Evolutionary conservation across 2,888 invertebrate genomes (phyloP).

Genomic region (Tiliacea aurago): DNA sequence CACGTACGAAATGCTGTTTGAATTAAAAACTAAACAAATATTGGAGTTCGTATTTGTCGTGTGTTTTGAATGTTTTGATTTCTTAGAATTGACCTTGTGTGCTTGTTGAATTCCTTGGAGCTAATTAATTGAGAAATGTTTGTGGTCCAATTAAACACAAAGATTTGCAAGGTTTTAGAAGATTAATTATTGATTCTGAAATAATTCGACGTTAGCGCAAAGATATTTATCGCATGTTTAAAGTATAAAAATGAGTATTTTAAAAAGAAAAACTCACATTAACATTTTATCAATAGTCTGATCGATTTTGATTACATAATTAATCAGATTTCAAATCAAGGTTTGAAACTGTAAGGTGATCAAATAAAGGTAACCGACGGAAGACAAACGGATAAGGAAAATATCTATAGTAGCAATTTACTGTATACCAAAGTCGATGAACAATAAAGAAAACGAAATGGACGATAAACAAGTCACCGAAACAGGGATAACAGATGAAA

Average conservation of each 20-base stretch:
- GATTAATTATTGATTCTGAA: constrained; percentile 13
- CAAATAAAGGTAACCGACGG: background rate
- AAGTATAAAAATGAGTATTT: background rate
- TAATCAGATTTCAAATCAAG: background rate
- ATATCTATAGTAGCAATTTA: background rate
- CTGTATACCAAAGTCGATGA: background rate
- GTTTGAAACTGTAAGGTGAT: background rate
- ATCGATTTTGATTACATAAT: background rate
- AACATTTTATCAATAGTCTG: background rate
- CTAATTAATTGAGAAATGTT: constrained; percentile 56
- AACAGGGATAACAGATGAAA: constrained; percentile 44
- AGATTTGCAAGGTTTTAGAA: constrained; percentile 44
- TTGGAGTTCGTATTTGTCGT: constrained; percentile 39
- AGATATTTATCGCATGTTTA: background rate
- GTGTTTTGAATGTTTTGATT: constrained; percentile 57
- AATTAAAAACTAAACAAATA: constrained; percentile 56
- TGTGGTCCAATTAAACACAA: constrained; percentile 47
- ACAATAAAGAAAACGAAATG: constrained; percentile 30
- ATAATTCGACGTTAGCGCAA: background rate
- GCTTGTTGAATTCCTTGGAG: constrained; percentile 48
- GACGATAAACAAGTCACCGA: constrained; percentile 29
- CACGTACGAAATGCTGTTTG: constrained; percentile 52
- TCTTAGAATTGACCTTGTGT: constrained; percentile 57
- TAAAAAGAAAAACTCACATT: background rate
- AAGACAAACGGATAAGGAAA: background rate